These are phyloP conservation scores for Agapetus fuscipes DNA, from an alignment of 2,888 invertebrate species.

Conservation along the genomic window DNA sequence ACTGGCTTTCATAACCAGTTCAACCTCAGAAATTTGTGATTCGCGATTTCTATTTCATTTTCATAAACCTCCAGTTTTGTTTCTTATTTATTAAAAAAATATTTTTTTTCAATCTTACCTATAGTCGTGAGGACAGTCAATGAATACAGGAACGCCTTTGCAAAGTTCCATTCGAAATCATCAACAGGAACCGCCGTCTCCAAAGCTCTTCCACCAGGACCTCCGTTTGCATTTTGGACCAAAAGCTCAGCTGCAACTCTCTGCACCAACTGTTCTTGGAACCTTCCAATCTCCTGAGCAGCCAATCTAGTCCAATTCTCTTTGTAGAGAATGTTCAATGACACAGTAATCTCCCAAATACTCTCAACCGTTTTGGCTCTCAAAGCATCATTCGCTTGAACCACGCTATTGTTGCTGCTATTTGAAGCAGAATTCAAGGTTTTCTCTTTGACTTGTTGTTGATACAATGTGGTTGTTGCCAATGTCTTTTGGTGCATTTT, in stretches of 20 bases:
- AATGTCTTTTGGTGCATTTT: slow-evolving; percentile 44
- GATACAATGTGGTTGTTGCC: slow-evolving; percentile 33
- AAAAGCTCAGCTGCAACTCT: slow-evolving; percentile 68
- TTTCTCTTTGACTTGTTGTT: slow-evolving; percentile 36
- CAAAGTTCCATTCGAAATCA: slow-evolving; percentile 79
- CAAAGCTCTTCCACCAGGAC: slow-evolving; percentile 26
- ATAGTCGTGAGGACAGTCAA: slow-evolving; percentile 89
- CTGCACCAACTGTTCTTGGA: slow-evolving; percentile 73
- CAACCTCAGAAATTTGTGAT: no score
- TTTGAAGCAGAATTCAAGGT: slow-evolving; percentile 32
- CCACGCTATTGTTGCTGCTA: slow-evolving; percentile 34
- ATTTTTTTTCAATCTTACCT: no score
- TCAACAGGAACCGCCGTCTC: slow-evolving; percentile 32
- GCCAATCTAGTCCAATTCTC: slow-evolving; percentile 84
- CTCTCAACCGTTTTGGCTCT: slow-evolving; percentile 67
- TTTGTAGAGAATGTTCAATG: slow-evolving; percentile 76
- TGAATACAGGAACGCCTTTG: slow-evolving; percentile 87
- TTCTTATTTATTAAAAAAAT: no score
- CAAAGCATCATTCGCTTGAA: slow-evolving; percentile 26
- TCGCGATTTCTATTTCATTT: no score
- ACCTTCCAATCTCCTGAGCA: slow-evolving; percentile 57
- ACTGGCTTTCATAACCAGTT: no score
- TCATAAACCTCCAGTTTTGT: no score
- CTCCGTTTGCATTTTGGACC: slow-evolving; percentile 29
- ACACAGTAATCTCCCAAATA: slow-evolving; percentile 85